phyloP scores from a whole-genome alignment of 2,113 vertebrate species.

The Urocolius indicus region DNA sequence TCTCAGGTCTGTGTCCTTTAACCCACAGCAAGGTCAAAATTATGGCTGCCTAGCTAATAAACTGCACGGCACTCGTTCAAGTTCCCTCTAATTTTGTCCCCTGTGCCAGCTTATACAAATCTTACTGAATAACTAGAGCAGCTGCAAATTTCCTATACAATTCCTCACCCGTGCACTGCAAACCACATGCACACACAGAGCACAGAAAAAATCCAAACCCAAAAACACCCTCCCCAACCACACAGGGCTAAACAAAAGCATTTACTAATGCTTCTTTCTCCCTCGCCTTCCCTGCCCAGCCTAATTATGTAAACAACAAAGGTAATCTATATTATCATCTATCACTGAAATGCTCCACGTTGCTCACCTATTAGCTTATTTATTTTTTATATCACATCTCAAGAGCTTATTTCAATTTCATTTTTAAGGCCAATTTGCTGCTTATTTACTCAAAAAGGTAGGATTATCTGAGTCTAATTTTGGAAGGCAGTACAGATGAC shows the following conservation, averaged over 20 bases:
- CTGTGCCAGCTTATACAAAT: constrained; percentile 49
- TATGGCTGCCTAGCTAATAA: constrained; percentile 73
- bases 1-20: constrained; percentile 82
- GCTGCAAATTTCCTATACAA: constrained; percentile 20
- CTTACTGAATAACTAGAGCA: constrained; percentile 23
- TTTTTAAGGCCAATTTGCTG: constrained; percentile 61
- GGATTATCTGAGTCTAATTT: constrained; percentile 58
- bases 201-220: neutral
- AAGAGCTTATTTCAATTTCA: constrained; percentile 36
- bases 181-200: neutral
- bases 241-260: neutral
- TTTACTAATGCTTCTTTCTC: neutral
- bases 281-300: constrained; percentile 2
- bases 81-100: constrained; percentile 47
- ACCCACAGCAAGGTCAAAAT: constrained; percentile 83
- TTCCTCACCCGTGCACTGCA: neutral
- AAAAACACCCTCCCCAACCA: neutral
- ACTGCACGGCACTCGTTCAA: neutral
- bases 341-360: constrained; percentile 7
- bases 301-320: constrained; percentile 24
- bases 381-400: constrained; percentile 45
- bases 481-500: constrained; percentile 58
- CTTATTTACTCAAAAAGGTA: constrained; percentile 68
- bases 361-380: constrained; percentile 52
- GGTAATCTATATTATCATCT: constrained; percentile 34